These are phyloP conservation scores for Pangasianodon hypophthalmus DNA, from an alignment of 2,113 vertebrate genomes.

Conservation along the genomic window DNA sequence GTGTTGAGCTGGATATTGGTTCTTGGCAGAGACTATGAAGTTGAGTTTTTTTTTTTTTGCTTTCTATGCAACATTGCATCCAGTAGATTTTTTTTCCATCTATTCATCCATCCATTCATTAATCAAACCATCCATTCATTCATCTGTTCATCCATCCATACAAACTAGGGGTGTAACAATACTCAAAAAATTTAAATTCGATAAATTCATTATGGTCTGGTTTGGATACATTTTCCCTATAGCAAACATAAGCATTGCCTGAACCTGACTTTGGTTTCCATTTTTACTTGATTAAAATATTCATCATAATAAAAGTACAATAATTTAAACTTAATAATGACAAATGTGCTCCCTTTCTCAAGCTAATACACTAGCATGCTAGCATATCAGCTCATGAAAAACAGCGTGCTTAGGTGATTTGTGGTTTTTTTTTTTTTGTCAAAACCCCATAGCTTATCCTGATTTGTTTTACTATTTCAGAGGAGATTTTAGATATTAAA, in stretches of 20 bases:
- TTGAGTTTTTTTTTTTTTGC: not conserved
- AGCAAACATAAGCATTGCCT: not conserved
- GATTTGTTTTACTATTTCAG: not conserved
- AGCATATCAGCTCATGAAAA: not conserved
- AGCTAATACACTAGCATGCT: not conserved
- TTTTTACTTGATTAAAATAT: not conserved
- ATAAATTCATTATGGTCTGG: not conserved
- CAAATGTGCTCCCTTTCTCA: not conserved
- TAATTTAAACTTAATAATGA: not conserved
- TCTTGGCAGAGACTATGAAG: not conserved
- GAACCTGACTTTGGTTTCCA: not conserved
- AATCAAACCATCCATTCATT: not conserved
- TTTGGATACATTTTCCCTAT: not conserved
- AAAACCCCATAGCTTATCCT: not conserved
- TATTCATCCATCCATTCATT: too few relatives aligned
- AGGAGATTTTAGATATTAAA: not conserved
- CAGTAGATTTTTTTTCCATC: not conserved
- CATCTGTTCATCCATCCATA: not conserved
- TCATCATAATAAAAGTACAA: not conserved
- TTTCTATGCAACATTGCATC: not conserved
- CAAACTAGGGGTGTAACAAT: not conserved
- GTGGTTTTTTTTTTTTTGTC: not conserved
- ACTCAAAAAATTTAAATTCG: not conserved
- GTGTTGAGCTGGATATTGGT: conserved; percentile 33
- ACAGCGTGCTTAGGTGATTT: not conserved